Evolutionary conservation across 2,797 vertebrate species (phyloP), one percentile per base, ranked within the genome.

Genomic region (Benthosema pterotum): DNA sequence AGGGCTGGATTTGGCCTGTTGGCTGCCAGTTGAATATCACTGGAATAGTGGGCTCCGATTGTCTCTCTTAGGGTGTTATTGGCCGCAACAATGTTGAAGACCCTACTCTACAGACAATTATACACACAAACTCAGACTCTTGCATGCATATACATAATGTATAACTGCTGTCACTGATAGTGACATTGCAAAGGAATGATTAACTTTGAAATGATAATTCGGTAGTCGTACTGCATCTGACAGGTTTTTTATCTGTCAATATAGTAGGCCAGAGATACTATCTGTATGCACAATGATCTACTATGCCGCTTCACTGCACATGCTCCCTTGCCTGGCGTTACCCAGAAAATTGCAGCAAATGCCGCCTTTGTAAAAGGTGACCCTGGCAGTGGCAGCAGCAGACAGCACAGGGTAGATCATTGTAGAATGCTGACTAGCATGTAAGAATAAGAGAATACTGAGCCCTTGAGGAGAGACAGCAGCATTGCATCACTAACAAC

Each of bases 401-500:
- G 15, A 16, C 65, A 50, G 32, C 56, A 22, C 54, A 52, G 53
- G 48, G 3, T 62, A 16, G 72, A 72, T 78, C 79, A 70, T 42
- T 53, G 63, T 71, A 56, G 71, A 52, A 67, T 68, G 55, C 60
- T 67, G 59, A 72, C 67, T 25, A 58, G 28, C 72, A 56, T 56
- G 63, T 42, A 56, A 68, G 60, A 63, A 65, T 63, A 32, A 81
- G 56, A 65, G 59, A 74, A 80, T 60, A 55, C 73, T 80, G 83
- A 78, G 76, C 74, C 72, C 83, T 85, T 75, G 72, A 83, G 82
- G 77, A 84, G 45, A 81, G 22, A 67, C 43, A 16, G 53, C 65
- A 74, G 70, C 73, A 85, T 83, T 80, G 63, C 76, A 71, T 63
- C 77, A 65, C 74, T 63, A 42, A 63, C 22, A 13, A 19, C 50